Conservation (phyloP, 2,888 invertebrate genomes). For the Pinctada fucata region DNA sequence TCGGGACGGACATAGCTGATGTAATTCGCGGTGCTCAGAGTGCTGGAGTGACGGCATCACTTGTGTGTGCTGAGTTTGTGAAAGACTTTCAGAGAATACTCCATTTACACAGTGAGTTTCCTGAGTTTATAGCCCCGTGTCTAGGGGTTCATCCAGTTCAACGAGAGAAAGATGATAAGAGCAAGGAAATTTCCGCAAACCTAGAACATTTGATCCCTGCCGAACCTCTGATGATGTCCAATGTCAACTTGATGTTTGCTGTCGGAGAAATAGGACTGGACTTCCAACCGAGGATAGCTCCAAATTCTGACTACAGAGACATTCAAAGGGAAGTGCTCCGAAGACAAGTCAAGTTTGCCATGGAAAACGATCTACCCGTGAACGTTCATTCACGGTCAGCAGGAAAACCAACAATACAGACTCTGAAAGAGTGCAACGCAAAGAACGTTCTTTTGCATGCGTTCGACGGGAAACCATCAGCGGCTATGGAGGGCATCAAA, state of each 20-base stretch:
- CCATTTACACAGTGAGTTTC: conserved; percentile 56
- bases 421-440: conserved; percentile 70
- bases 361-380: conserved; percentile 67
- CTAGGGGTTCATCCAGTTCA: conserved; percentile 69
- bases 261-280: conserved; percentile 78
- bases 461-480: conserved; percentile 76
- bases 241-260: conserved; percentile 70
- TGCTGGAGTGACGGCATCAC: conserved; percentile 54
- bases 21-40: conserved; percentile 54
- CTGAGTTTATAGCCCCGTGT: conserved; percentile 66
- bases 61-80: conserved; percentile 53
- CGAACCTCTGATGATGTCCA: conserved; percentile 68
- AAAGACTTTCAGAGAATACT: conserved; percentile 56
- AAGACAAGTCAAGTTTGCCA: conserved; percentile 73
- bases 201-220: conserved; percentile 68
- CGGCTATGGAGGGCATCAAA: conserved; percentile 74
- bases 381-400: conserved; percentile 77
- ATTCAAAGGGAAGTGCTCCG: conserved; percentile 73
- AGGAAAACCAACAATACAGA: conserved; percentile 75
- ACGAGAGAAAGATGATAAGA: conserved; percentile 31
- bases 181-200: conserved; percentile 5
- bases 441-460: conserved; percentile 76
- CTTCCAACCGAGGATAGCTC: conserved; percentile 75
- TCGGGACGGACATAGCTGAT: conserved; percentile 46
- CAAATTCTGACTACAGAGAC: conserved; percentile 71